Conservation (phyloP, 2,113 vertebrate species). For the Ciconia boyciana region DNA sequence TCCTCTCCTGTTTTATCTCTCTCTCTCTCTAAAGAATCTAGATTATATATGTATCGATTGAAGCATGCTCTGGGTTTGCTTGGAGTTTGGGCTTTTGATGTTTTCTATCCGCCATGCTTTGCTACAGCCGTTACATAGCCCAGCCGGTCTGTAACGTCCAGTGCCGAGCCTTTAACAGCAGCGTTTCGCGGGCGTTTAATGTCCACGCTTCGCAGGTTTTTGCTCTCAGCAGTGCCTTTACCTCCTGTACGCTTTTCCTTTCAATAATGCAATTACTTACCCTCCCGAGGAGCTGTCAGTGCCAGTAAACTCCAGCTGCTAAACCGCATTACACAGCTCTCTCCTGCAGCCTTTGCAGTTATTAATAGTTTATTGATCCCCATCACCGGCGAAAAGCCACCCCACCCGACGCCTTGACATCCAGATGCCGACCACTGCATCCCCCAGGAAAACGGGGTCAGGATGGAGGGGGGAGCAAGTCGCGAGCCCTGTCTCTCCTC, state of each 20-base stretch:
- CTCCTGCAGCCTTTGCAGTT: constrained; percentile 56
- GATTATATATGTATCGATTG: fast-evolving
- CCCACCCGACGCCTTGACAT: fast-evolving
- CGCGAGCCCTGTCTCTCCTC: background rate
- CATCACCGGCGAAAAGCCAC: background rate
- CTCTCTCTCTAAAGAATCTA: background rate
- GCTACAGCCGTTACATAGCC: background rate
- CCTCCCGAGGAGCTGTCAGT: constrained; percentile 49
- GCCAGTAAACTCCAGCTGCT: constrained; percentile 61
- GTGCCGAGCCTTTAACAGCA: fast-evolving
- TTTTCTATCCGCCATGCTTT: background rate
- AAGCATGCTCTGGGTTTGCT: fast-evolving
- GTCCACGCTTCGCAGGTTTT: background rate
- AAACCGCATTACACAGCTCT: constrained; percentile 52
- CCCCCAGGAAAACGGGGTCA: background rate
- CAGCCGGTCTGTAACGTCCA: fast-evolving
- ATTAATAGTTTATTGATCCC: constrained; percentile 75
- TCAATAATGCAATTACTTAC: constrained; percentile 52
- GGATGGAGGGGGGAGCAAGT: background rate
- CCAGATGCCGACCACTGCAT: background rate
- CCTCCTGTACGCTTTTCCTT: background rate
- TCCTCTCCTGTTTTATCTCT: background rate
- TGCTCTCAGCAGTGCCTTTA: background rate
- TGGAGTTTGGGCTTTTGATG: background rate
- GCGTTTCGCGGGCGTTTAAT: fast-evolving